Conservation (phyloP, 2,797 vertebrate genomes). For the Pagetopsis macropterus region DNA sequence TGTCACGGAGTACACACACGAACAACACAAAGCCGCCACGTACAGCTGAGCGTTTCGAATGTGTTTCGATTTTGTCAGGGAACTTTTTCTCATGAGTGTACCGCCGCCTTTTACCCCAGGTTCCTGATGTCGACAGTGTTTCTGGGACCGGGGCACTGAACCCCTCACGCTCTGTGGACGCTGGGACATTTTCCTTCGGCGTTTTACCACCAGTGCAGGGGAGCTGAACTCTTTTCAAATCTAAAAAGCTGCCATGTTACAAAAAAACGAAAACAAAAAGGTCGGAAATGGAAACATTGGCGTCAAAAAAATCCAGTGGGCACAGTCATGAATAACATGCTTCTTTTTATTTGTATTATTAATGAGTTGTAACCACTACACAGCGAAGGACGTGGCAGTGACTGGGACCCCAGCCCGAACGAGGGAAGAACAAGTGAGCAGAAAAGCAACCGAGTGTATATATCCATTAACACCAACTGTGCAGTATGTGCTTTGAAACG, state of each 20-base stretch:
- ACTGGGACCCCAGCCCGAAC: slow-evolving; percentile 9
- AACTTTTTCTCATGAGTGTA: slow-evolving; percentile 33
- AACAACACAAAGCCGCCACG: slow-evolving; percentile 1
- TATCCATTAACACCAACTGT: slow-evolving; percentile 52
- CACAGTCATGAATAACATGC: slow-evolving; percentile 46
- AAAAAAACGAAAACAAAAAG: neutral
- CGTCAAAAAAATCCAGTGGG: slow-evolving; percentile 28
- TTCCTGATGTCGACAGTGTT: slow-evolving; percentile 35
- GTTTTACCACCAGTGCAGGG: slow-evolving; percentile 27
- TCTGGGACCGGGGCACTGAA: slow-evolving; percentile 10
- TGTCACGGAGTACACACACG: slow-evolving; percentile 33
- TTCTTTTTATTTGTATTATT: slow-evolving; percentile 24
- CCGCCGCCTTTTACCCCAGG: slow-evolving; percentile 35
- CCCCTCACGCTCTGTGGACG: neutral
- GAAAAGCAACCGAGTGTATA: slow-evolving; percentile 51
- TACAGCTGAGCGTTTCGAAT: slow-evolving; percentile 33
- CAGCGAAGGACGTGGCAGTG: slow-evolving; percentile 15
- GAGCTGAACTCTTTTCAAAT: slow-evolving; percentile 17
- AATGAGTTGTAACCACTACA: slow-evolving; percentile 57
- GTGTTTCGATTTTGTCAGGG: slow-evolving; percentile 60
- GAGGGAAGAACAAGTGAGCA: slow-evolving; percentile 21
- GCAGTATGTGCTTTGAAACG: slow-evolving; percentile 55
- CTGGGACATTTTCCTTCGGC: slow-evolving; percentile 17
- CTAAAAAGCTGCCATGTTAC: slow-evolving; percentile 53
- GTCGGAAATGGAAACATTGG: slow-evolving; percentile 6